phyloP scores from a whole-genome alignment of 2,113 vertebrate genomes.

The Ochotona curzoniae region DNA sequence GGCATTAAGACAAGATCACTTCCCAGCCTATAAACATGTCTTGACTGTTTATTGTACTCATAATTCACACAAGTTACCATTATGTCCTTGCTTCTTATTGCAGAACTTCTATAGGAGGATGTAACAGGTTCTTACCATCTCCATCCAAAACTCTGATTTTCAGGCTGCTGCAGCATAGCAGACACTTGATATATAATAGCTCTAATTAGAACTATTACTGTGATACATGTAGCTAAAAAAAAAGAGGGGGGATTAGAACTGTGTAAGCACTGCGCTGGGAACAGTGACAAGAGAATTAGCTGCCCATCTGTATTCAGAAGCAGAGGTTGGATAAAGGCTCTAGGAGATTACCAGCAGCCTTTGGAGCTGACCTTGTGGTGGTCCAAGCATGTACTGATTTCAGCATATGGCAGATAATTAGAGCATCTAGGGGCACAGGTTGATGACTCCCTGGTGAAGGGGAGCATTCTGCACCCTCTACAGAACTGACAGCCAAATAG shows the following conservation, averaged over 20 bases:
- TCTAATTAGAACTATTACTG: background rate
- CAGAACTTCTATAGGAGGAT: background rate
- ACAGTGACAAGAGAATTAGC: slow-evolving; percentile 19
- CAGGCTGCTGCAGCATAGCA: background rate
- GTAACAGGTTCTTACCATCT: background rate
- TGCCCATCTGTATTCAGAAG: background rate
- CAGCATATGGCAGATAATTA: slow-evolving; percentile 66
- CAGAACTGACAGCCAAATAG: background rate
- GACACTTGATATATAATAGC: background rate
- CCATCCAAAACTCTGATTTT: background rate
- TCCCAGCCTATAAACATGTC: background rate
- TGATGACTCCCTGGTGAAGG: slow-evolving; percentile 48
- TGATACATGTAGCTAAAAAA: background rate
- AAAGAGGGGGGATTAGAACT: background rate
- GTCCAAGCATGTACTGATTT: background rate
- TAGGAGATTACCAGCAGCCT: background rate
- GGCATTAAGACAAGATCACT: background rate
- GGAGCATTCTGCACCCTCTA: background rate
- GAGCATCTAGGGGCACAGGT: background rate
- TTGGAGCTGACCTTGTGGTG: slow-evolving; percentile 60
- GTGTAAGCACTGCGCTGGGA: background rate
- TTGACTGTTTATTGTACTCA: background rate
- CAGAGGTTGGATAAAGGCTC: background rate
- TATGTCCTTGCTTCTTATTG: background rate
- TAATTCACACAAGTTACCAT: background rate